Evolutionary conservation across 2,113 vertebrate genomes (phyloP), one percentile per base, ranked within the genome.

Genomic region (Cromileptes altivelis): DNA sequence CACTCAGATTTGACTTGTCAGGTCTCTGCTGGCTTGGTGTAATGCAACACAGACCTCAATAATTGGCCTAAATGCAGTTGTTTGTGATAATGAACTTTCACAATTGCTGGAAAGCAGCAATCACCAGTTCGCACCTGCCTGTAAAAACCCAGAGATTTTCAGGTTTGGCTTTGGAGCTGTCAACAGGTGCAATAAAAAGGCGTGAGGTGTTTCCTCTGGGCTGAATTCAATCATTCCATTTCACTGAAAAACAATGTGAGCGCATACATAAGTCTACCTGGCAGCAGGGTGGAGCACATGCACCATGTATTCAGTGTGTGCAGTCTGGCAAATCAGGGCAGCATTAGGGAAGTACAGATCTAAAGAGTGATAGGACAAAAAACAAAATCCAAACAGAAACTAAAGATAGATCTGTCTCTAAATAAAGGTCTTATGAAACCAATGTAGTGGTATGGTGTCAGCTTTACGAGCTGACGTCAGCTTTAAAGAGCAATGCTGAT

Each of bases 191-290:
- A 75, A 79, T 79, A 71, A 84, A 55, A 70, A 57, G 3, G 55
- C 69, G 71, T 69, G 81, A 84, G 53, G 73, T 49, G 63, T 88
- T 90, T 88, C 67, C 87, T 81, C n/a, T 49, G 17, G 80, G 80
- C 80, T 80, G 62, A 78, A 76, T 81, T 85, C 42, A 87, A 53
- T 92, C 63, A 84, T 89, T 92, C 71, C 42, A 81, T 78, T 74
- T 82, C 65, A 80, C 18, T 78, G 69, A 56, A 86, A 70, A 81
- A 82, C 72, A 85, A 74, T 58, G 58, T 42, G 69, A 82, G 64
- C 30, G 17, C 47, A 65, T 84, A 82, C 57, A 78, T 89, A 74
- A 85, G 85, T 88, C 68, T 74, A 90, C 75, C 78, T 87, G 89
- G 82, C 78, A 90, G 84, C 45, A 58, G 69, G 57, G 60, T 40